Evolutionary conservation across 2,113 vertebrate species (phyloP).

Genomic region (Falcunculus frontatus): DNA sequence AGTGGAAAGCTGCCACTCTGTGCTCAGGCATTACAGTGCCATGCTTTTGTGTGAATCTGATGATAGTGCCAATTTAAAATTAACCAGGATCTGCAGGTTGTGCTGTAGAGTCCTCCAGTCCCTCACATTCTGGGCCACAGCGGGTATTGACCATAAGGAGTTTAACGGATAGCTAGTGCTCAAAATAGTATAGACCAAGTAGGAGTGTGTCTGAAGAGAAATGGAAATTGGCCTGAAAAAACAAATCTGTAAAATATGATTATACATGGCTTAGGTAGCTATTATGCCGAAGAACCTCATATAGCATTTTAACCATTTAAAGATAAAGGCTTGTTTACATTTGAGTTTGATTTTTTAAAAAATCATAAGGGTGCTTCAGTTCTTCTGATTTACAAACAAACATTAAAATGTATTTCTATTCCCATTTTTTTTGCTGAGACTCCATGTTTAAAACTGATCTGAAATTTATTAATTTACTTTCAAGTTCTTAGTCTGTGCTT

Average conservation of each 20-base stretch:
- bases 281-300: background rate
- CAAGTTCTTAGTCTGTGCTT: background rate
- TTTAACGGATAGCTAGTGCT: background rate
- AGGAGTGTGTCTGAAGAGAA: background rate
- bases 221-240: background rate
- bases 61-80: background rate
- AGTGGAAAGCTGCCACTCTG: background rate
- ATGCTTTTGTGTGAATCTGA: background rate
- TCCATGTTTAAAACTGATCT: background rate
- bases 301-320: background rate
- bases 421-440: background rate
- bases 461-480: background rate
- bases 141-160: accelerated
- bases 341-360: background rate
- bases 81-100: background rate
- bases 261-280: background rate
- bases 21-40: background rate
- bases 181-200: background rate
- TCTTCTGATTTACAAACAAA: background rate
- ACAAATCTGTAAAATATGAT: background rate
- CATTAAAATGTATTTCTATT: background rate
- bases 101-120: background rate
- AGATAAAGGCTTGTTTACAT: background rate
- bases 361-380: background rate
- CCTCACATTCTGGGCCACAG: background rate